These are phyloP conservation scores for Chymomyza amoena DNA, from an alignment of 2,888 invertebrate species.

Conservation along the genomic window DNA sequence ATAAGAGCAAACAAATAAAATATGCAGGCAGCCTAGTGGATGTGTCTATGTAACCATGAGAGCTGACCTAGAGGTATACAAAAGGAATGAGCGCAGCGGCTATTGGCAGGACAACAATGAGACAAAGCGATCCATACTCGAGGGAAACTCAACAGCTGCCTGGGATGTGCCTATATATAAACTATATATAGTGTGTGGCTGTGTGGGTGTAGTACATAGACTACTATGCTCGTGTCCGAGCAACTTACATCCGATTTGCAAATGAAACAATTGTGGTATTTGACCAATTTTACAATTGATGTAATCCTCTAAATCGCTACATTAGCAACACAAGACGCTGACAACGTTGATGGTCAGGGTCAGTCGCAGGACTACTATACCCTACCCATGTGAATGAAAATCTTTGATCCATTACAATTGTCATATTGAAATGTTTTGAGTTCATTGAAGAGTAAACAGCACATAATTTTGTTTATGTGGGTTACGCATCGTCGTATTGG, in stretches of 20 bases:
- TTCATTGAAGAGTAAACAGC: slow-evolving; percentile 77
- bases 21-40: slow-evolving; percentile 24
- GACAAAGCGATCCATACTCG: slow-evolving; percentile 37
- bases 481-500: slow-evolving; percentile 33
- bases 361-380: not conserved
- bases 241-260: slow-evolving; percentile 76
- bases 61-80: not conserved
- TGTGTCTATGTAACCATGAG: slow-evolving; percentile 35
- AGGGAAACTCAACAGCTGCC: slow-evolving; percentile 70
- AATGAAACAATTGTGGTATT: slow-evolving; percentile 78
- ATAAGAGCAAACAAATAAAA: slow-evolving; percentile 33
- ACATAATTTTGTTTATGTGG: slow-evolving; percentile 64
- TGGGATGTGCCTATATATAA: slow-evolving; percentile 16
- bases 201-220: slow-evolving; percentile 14
- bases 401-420: slow-evolving; percentile 51
- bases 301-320: slow-evolving; percentile 73
- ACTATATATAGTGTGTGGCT: not conserved
- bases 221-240: slow-evolving; percentile 42
- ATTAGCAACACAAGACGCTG: slow-evolving; percentile 54
- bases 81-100: slow-evolving; percentile 26
- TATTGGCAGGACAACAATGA: slow-evolving; percentile 30
- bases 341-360: not conserved
- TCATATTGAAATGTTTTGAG: slow-evolving; percentile 71
- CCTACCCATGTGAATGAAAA: slow-evolving; percentile 10
- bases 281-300: slow-evolving; percentile 75